phyloP scores from a whole-genome alignment of 2,797 vertebrate species.

The Acanthurus tractus region DNA sequence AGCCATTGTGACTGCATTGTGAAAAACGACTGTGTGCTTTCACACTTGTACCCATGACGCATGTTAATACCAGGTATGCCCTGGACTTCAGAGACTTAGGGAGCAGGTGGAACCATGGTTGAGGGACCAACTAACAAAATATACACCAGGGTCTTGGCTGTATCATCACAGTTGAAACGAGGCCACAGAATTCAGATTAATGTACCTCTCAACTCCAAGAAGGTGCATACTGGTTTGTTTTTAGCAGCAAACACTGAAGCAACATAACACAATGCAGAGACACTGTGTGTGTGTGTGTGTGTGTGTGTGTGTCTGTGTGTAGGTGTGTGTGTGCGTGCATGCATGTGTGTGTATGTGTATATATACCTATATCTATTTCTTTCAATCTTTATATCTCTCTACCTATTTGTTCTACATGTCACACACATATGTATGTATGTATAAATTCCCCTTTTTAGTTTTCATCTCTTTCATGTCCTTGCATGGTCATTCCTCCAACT shows the following conservation, averaged over 20 bases:
- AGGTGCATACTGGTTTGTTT: neutral
- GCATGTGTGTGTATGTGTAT: no score
- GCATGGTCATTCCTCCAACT: neutral
- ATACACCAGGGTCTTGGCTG: neutral
- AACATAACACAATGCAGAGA: neutral
- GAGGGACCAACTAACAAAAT: neutral
- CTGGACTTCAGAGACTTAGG: neutral
- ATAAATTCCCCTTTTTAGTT: neutral
- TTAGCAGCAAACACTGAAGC: neutral
- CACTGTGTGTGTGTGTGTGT: no score
- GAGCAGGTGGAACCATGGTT: neutral
- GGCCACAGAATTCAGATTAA: neutral
- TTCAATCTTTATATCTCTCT: neutral
- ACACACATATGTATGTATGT: neutral
- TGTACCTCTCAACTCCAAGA: neutral
- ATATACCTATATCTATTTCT: neutral
- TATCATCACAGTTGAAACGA: neutral
- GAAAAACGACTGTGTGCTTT: no score
- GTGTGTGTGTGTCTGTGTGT: no score
- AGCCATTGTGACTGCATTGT: no score
- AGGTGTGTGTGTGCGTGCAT: no score
- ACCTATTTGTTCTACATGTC: no score
- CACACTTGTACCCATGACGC: no score
- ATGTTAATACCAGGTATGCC: no score
- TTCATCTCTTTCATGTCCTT: neutral